Base-by-base conservation (phyloP, 1,140 invertebrate genomes). In the Dinoponera quadriceps region DNA sequence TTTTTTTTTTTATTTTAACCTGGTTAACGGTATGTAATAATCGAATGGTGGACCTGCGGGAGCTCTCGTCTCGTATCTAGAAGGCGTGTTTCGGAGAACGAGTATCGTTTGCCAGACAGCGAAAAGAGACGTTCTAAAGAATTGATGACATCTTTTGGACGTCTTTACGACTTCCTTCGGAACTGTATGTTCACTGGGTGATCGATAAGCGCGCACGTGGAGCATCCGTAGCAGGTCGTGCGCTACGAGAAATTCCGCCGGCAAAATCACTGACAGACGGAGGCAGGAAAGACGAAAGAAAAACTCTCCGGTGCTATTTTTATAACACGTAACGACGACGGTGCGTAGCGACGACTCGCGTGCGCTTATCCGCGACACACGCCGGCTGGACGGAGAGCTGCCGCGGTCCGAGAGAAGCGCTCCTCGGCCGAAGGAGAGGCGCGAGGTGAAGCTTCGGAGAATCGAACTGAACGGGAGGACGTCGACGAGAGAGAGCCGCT, bases 291-390 rank as follows among this genome's bases (percentile, higher is more conserved):
- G 18, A 55, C 54, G 3, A 5, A 22, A 57, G 38, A 62, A 63
- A 84, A 82, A 57, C 29, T 84, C 18, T 59, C 57, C 83, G 84
- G 69, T 83, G 80, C 87, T 88, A 88, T 88, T 88, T 88, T 88
- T 88, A 81, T 88, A 85, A 82, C 18, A 27, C 11, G n/a, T 51
- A 65, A 68, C 18, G 38, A 83, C 18, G 49, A n/a, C 7, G 4
- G 38, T 11, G 38, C 44, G 54, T 86, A 86, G 81, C 27, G 29
- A 88, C 72, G 59, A 74, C 66, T 85, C 29, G 72, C 29, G 29
- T 33, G 29, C 5, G 29, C 5, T 2, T 65, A 83, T 51, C 38
- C 20, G 2, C 29, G 18, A 18, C 83, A 83, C 86, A 85, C 86
- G n/a, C n/a, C n/a, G n/a, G n/a, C n/a, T n/a, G n/a, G n/a, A n/a